A percentile compares a stretch with the other conserved stretches of the same genome.
phyloP scores from a whole-genome alignment of 2,888 invertebrate species.

The Calameuta pallipes region DNA sequence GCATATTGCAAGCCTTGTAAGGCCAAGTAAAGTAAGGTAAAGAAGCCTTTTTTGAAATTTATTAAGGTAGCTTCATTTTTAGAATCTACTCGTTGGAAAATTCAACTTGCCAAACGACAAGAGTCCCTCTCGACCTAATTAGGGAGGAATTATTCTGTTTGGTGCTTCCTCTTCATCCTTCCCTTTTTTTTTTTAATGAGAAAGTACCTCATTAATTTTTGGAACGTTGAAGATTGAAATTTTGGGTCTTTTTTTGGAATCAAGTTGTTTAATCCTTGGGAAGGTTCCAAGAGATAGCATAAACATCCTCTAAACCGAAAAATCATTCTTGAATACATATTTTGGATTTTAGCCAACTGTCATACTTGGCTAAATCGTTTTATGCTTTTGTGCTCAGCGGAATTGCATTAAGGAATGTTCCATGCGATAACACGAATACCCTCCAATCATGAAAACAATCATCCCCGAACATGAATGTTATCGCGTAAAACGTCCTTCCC shows the following conservation, averaged over 20 bases:
- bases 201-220: neutral
- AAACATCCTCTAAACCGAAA: neutral
- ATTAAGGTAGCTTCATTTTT: neutral
- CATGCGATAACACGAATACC: neutral
- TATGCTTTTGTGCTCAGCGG: neutral
- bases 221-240: neutral
- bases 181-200: neutral
- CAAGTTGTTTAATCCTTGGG: neutral
- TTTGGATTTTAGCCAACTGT: neutral
- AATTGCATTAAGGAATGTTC: neutral
- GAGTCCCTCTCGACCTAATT: neutral
- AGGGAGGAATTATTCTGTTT: neutral
- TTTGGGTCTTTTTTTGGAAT: neutral
- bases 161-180: neutral
- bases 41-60: neutral
- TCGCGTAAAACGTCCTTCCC: neutral
- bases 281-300: neutral
- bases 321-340: neutral
- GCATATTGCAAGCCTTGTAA: neutral
- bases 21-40: neutral
- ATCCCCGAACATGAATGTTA: neutral
- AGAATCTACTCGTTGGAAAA: neutral
- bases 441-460: neutral
- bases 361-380: neutral
- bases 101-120: neutral